phyloP scores from a whole-genome alignment of 2,888 invertebrate species.

The Hypsopygia costalis region DNA sequence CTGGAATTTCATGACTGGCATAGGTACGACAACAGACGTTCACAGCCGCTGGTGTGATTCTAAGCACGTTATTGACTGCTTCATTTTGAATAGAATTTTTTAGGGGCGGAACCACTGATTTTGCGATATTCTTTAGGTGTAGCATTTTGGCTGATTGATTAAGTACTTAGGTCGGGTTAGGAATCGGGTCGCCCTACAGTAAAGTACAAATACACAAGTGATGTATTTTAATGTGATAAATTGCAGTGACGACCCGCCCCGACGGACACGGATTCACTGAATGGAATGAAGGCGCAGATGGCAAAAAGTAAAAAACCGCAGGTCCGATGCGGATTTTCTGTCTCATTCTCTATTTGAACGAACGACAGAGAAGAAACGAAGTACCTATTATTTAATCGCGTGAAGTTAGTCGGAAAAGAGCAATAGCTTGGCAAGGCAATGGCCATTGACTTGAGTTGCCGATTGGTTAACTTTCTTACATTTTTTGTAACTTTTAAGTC shows the following conservation, averaged over 20 bases:
- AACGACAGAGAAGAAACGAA: slow-evolving; percentile 26
- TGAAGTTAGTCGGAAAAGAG: slow-evolving; percentile 22
- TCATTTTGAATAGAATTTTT: slow-evolving; percentile 81
- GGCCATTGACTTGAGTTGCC: no score
- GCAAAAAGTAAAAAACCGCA: slow-evolving; percentile 33
- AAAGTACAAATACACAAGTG: slow-evolving; percentile 54
- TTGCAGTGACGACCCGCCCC: slow-evolving; percentile 76
- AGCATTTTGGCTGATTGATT: slow-evolving; percentile 81
- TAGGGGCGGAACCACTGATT: slow-evolving; percentile 76
- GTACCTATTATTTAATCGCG: slow-evolving; percentile 4
- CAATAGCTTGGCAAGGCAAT: no score
- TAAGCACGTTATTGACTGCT: slow-evolving; percentile 79
- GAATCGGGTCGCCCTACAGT: slow-evolving; percentile 70
- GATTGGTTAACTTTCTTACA: no score
- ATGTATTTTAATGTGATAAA: slow-evolving; percentile 45
- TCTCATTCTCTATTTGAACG: slow-evolving; percentile 35
- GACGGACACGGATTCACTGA: slow-evolving; percentile 64
- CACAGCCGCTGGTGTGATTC: slow-evolving; percentile 82
- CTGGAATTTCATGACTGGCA: slow-evolving; percentile 89
- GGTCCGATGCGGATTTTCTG: slow-evolving; percentile 38
- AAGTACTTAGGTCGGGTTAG: slow-evolving; percentile 63
- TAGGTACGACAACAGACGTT: slow-evolving; percentile 75
- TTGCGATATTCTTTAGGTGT: slow-evolving; percentile 86
- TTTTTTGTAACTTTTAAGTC: no score
- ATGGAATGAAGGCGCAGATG: slow-evolving; percentile 34